A percentile compares a stretch with the other conserved stretches of the same genome.
These are phyloP conservation scores for Stenopsyche tienmushanensis DNA, from an alignment of 1,140 invertebrate genomes.

Conservation along the genomic window DNA sequence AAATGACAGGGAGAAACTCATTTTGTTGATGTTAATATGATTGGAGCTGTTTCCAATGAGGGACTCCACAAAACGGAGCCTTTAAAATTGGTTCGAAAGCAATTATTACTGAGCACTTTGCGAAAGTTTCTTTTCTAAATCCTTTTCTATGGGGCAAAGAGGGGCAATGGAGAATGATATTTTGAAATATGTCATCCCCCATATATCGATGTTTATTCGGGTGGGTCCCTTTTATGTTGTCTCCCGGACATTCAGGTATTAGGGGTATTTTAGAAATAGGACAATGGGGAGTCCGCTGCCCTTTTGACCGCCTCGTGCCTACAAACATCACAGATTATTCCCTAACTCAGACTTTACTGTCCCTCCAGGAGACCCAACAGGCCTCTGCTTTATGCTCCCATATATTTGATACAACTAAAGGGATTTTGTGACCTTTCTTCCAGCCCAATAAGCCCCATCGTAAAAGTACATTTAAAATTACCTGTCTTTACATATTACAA, in stretches of 20 bases:
- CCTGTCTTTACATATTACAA: slow-evolving; percentile 14
- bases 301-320: slow-evolving; percentile 4
- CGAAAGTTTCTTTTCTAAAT: too few species aligned
- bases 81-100: not conserved
- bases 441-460: slow-evolving; percentile 2
- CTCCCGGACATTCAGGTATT: not conserved
- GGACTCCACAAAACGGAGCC: not conserved
- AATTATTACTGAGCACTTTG: too few species aligned
- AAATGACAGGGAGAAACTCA: too few species aligned
- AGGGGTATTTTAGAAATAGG: not conserved
- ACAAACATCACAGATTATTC: slow-evolving; percentile 7
- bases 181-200: too few species aligned
- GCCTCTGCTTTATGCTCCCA: not conserved
- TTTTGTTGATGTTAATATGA: too few species aligned
- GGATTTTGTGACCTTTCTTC: slow-evolving; percentile 2
- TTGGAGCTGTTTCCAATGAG: too few species aligned
- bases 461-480: slow-evolving; percentile 13
- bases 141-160: too few species aligned
- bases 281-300: not conserved
- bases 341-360: not conserved
- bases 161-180: too few species aligned
- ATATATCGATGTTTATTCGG: not conserved
- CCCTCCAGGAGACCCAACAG: not conserved
- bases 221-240: not conserved
- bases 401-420: slow-evolving; percentile 9